phyloP scores from a whole-genome alignment of 2,888 invertebrate genomes.

The Acleris emargana region DNA sequence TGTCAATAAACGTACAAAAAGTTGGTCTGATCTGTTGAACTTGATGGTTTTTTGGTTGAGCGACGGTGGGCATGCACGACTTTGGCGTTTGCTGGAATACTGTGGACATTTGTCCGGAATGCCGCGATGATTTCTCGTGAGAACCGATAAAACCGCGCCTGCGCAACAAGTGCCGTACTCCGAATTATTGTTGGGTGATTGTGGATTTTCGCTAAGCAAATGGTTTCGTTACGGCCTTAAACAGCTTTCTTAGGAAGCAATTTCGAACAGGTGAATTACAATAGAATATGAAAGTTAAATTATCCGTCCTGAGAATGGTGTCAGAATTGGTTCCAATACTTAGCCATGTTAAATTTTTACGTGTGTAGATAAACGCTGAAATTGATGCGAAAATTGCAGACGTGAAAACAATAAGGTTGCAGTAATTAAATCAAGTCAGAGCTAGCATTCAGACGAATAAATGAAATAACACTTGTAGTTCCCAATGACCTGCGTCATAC shows the following conservation, averaged over 20 bases:
- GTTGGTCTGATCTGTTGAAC: constrained; percentile 60
- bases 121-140: constrained; percentile 78
- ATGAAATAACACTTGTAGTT: too few species aligned
- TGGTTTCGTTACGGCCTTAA: constrained; percentile 73
- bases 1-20: constrained; percentile 62
- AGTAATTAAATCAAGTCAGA: too few species aligned
- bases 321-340: constrained; percentile 55
- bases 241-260: constrained; percentile 71
- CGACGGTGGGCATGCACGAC: constrained; percentile 79
- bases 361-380: constrained; percentile 40
- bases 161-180: constrained; percentile 66
- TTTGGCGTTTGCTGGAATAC: constrained; percentile 74
- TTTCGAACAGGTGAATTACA: constrained; percentile 54
- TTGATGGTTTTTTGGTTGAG: constrained; percentile 69
- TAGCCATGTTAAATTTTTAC: constrained; percentile 44
- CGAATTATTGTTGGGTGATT: constrained; percentile 69
- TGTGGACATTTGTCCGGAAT: constrained; percentile 70
- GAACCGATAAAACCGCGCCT: constrained; percentile 61
- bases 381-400: constrained; percentile 10
- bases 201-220: constrained; percentile 78
- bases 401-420: too few species aligned
- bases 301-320: constrained; percentile 70
- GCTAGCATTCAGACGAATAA: too few species aligned
- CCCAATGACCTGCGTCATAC: too few species aligned
- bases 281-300: constrained; percentile 53